Conservation (phyloP, 2,888 invertebrate species). For the Eupithecia inturbata region DNA sequence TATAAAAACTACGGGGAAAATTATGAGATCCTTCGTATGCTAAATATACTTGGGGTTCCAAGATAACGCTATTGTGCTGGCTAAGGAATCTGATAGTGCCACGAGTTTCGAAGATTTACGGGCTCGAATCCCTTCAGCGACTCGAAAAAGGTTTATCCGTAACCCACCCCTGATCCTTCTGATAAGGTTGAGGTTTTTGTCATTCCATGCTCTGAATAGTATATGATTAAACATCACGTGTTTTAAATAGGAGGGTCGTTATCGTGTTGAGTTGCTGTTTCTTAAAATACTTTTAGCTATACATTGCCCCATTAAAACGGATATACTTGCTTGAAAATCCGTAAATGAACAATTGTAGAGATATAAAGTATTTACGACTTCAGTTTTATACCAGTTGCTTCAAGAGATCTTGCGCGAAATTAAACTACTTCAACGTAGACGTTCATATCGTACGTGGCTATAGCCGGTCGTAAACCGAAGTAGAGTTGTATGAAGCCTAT, state of each 20-base stretch:
- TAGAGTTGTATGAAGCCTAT: constrained; percentile 33
- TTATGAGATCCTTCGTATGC: constrained; percentile 26
- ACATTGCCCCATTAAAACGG: not conserved
- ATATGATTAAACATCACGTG: not conserved
- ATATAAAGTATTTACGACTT: constrained; percentile 5
- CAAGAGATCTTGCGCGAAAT: constrained; percentile 22
- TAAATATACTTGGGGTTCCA: constrained; percentile 34
- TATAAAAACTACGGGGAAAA: not conserved
- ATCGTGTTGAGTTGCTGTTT: not conserved
- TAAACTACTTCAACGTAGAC: constrained; percentile 24
- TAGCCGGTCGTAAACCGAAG: constrained; percentile 44
- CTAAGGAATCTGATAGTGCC: constrained; percentile 38
- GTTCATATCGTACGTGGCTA: constrained; percentile 34
- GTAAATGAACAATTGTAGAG: constrained; percentile 1
- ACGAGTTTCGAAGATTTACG: constrained; percentile 37
- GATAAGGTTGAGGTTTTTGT: constrained; percentile 11
- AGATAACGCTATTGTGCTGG: constrained; percentile 35
- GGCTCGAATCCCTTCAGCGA: constrained; percentile 17
- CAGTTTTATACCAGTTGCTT: constrained; percentile 10
- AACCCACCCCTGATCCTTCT: constrained; percentile 15
- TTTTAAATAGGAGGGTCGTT: not conserved
- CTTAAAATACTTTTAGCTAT: not conserved
- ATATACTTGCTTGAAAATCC: not conserved
- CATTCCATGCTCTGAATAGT: not conserved
- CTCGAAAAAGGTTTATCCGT: constrained; percentile 30